Base-by-base conservation (phyloP, 2,888 invertebrate species). In the Eupithecia abbreviata region DNA sequence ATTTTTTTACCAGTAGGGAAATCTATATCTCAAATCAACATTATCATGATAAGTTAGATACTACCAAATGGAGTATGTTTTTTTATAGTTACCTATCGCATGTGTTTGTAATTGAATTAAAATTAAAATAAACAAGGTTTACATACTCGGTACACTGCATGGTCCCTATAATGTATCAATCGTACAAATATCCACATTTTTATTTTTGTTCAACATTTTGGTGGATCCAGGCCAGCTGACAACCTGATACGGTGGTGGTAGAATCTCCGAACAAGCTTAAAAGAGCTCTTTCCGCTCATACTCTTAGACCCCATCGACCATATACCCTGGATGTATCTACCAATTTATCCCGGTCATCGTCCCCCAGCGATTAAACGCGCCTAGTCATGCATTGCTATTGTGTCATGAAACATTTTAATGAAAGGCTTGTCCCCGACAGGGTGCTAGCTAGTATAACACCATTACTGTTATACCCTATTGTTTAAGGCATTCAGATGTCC, bases 371-470 rank as follows among this genome's bases (percentile, higher is more conserved):
- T 77, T 77, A 74, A 77, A 45, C 45, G 69, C 74, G 51, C 75
- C 74, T 72, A 73, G 75, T 75, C 77, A 77, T 72, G 69, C 69
- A 67, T 75, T 70, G 74, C 68, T 77, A 72, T 72, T 77, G 66
- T 69, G 51, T 74, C 58, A 71, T 58, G 55, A 51, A 69, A 77
- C 71, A 77, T 77, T 77, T 71, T 72, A 74, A 77, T 74, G 68
- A 72, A 74, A 51, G 69, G 72, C 65, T 72, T 45, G 43, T 72
- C 45, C 58, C 70, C 7, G 41, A 45, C 69, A 41, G 30, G 51
- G 66, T 49, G 55, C 55, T 51, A 51, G 15, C 51, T 58, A 30
- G n/a, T 47, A 55, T 62, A 15, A 75, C 71, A 68, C 68, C 15
- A 58, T 71, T 62, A 68, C 58, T 15, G n/a, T 41, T 13, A 7